These are phyloP conservation scores for Pheosia gnoma DNA, from an alignment of 2,888 invertebrate species.

Conservation along the genomic window DNA sequence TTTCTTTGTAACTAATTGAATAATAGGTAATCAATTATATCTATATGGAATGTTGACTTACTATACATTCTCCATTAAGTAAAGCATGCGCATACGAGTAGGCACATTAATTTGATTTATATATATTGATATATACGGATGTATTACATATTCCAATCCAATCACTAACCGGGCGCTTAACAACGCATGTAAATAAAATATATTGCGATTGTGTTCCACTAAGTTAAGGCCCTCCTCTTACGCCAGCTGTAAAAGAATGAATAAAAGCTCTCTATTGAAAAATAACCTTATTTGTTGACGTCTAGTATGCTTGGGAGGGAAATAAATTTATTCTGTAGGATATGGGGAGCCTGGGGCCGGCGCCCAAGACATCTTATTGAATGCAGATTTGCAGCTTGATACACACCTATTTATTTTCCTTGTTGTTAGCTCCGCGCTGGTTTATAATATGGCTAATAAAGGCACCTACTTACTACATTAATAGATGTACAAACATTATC, in stretches of 20 bases:
- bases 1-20: too few species aligned
- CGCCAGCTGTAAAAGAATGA: conserved; percentile 57
- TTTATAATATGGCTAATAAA: too few species aligned
- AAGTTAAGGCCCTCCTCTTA: conserved; percentile 36
- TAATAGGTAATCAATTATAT: too few species aligned
- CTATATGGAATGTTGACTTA: too few species aligned
- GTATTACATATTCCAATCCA: conserved; percentile 1
- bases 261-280: conserved; percentile 72
- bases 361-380: conserved; percentile 68
- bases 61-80: too few species aligned
- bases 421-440: conserved; percentile 10
- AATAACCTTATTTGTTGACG: conserved; percentile 81
- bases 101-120: neutral
- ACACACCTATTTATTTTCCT: conserved; percentile 49
- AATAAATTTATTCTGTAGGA: conserved; percentile 76
- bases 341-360: conserved; percentile 65
- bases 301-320: conserved; percentile 74
- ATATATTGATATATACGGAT: neutral
- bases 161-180: conserved; percentile 4
- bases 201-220: conserved; percentile 11
- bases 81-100: neutral
- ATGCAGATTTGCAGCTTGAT: conserved; percentile 56
- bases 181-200: conserved; percentile 9
- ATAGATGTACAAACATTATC: too few species aligned
- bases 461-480: too few species aligned